Percentiles rank a stretch among this genome's conserved stretches.
Conservation (phyloP, 2,797 vertebrate species). For the Alca torda region DNA sequence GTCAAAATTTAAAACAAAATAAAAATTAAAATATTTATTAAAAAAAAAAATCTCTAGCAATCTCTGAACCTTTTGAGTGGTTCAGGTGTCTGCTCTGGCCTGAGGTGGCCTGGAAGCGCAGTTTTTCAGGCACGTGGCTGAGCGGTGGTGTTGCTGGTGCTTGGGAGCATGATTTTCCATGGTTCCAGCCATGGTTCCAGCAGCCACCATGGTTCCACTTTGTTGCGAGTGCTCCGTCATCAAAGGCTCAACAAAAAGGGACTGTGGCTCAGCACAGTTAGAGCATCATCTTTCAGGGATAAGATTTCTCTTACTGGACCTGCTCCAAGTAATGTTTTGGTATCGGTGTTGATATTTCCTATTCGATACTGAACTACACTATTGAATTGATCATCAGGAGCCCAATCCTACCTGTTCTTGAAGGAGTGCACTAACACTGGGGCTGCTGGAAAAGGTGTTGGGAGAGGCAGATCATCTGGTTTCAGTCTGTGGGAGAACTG, state of each 20-base stretch:
- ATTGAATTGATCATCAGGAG: not conserved
- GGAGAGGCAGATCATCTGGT: not conserved
- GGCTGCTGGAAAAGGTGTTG: not conserved
- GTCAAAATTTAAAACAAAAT: not conserved
- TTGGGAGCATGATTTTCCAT: not conserved
- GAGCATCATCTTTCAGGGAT: not conserved
- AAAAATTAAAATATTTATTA: not conserved
- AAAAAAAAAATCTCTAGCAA: not conserved
- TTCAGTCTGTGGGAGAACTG: not conserved
- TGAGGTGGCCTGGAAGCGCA: not conserved
- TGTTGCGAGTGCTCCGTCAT: not conserved
- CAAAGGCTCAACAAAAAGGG: not conserved
- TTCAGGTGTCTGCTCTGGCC: not conserved
- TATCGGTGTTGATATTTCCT: not conserved
- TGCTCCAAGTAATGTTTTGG: not conserved
- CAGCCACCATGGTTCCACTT: not conserved
- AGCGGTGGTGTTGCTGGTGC: not conserved
- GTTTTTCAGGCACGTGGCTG: not conserved
- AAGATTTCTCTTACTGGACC: not conserved
- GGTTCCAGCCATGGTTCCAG: too few relatives aligned
- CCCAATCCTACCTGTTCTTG: not conserved
- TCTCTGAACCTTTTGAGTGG: too few relatives aligned
- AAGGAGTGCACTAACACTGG: not conserved
- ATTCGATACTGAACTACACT: not conserved
- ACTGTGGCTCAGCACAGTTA: not conserved